These are phyloP conservation scores for Oophaga sylvatica DNA, from an alignment of 2,797 vertebrate genomes.

Conservation along the genomic window DNA sequence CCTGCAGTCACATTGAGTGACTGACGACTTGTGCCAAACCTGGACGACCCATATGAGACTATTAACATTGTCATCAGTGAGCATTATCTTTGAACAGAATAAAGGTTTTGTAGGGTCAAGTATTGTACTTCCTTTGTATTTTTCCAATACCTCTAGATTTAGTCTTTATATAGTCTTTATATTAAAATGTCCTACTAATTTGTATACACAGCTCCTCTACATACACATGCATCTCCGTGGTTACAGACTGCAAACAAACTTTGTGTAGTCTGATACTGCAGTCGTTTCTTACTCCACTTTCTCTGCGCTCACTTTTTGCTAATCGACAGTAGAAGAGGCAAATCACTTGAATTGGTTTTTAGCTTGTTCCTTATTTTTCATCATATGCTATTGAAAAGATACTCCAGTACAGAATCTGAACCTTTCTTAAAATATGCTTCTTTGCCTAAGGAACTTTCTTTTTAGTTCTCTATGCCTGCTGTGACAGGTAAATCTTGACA, in stretches of 20 bases:
- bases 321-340: too few species aligned
- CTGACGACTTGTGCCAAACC: too few species aligned
- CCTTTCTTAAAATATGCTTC: not conserved
- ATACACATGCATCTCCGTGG: not conserved
- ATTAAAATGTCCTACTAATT: not conserved
- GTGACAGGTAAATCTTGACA: not conserved
- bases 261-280: not conserved
- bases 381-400: not conserved
- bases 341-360: not conserved
- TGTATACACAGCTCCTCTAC: not conserved
- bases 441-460: not conserved
- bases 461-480: not conserved
- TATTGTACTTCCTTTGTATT: too few species aligned
- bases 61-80: too few species aligned
- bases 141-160: not conserved
- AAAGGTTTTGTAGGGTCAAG: too few species aligned
- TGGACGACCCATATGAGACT: too few species aligned
- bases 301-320: too few species aligned
- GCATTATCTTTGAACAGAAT: too few species aligned
- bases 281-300: too few species aligned
- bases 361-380: not conserved
- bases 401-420: not conserved
- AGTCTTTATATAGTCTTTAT: not conserved
- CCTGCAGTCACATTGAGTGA: too few species aligned
- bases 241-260: not conserved